phyloP scores from a whole-genome alignment of 30 jellyfish, hydroid and myxozoan species.

The Hydractinia echinata region DNA sequence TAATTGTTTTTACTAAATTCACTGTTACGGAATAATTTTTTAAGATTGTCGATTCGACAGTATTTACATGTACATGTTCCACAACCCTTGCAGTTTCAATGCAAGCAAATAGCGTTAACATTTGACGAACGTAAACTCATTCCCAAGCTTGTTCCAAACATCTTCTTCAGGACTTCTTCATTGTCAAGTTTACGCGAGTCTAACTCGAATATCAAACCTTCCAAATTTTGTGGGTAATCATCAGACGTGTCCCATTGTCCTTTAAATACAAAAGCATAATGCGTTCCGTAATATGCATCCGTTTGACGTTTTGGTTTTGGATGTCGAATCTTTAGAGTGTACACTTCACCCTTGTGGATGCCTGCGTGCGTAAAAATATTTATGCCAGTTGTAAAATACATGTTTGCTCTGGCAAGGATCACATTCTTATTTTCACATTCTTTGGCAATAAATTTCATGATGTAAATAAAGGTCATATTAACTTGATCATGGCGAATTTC shows the following conservation, averaged over 20 bases:
- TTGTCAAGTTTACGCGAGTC: neutral
- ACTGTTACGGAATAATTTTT: too few relatives aligned
- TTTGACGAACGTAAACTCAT: neutral
- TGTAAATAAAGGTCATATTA: neutral
- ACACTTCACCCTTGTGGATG: neutral
- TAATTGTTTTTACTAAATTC: too few relatives aligned
- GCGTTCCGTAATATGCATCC: slow-evolving; percentile 5
- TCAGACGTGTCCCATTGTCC: slow-evolving; percentile 13
- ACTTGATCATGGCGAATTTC: neutral
- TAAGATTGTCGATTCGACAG: too few relatives aligned
- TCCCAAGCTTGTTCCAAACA: slow-evolving; percentile 1
- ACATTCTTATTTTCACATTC: neutral
- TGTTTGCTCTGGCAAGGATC: slow-evolving; percentile 14
- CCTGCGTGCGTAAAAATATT: neutral
- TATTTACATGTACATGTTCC: too few relatives aligned
- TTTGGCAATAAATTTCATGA: slow-evolving; percentile 9
- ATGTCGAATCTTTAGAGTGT: neutral
- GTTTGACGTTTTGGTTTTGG: neutral
- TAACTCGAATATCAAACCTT: neutral
- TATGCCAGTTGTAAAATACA: neutral
- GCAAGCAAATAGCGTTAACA: neutral
- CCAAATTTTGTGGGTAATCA: neutral
- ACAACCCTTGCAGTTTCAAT: neutral
- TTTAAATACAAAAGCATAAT: neutral
- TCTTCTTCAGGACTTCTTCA: slow-evolving; percentile 5